Conservation (phyloP, 2,113 vertebrate genomes). For the Salvelinus sp. region DNA sequence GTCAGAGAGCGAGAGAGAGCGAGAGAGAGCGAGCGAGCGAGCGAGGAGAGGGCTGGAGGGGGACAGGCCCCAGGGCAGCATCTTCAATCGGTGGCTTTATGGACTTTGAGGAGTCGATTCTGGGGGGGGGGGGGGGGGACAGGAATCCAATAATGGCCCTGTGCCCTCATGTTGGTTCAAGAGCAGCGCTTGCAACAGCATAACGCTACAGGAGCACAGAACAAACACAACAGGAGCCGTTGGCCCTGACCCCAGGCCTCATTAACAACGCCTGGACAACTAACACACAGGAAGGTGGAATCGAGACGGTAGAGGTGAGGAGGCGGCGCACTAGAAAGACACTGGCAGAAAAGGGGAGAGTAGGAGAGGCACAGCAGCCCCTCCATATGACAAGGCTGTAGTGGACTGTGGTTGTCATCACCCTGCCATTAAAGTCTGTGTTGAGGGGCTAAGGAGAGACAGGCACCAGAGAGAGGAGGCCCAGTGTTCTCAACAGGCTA, state of each 20-base stretch:
- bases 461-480: too few species aligned
- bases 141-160: slow-evolving; percentile 7
- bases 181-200: slow-evolving; percentile 1
- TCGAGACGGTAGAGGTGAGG: not conserved
- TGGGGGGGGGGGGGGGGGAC: not conserved
- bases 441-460: too few species aligned
- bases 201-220: not conserved
- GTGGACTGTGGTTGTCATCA: too few species aligned
- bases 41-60: not conserved
- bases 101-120: not conserved
- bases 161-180: slow-evolving; percentile 4
- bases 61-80: not conserved
- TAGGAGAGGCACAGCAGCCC: not conserved
- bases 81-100: not conserved
- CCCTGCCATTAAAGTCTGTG: too few species aligned
- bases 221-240: too few species aligned
- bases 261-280: not conserved
- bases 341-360: not conserved
- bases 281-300: not conserved
- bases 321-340: not conserved
- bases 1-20: not conserved
- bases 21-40: not conserved
- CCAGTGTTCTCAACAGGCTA: too few species aligned
- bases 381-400: too few species aligned
- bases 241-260: too few species aligned